Evolutionary conservation across 2,113 vertebrate genomes (phyloP), one percentile per base, ranked within the genome.

Genomic region (Mustela lutreola): DNA sequence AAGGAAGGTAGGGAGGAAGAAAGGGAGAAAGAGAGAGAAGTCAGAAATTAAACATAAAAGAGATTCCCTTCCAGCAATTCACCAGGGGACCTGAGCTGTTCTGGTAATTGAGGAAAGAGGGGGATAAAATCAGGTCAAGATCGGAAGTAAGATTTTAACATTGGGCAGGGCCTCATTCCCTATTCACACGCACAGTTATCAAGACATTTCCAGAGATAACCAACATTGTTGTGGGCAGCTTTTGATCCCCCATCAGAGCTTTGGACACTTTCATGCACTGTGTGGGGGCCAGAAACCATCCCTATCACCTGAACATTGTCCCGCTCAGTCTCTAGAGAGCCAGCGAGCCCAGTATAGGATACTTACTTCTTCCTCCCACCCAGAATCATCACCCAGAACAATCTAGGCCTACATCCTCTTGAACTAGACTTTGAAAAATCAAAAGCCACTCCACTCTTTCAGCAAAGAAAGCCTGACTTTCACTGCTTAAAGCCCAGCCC

Each of bases 371-470:
- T 48, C 73, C 62, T 67, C 33, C 75, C 14, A 63, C 8, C 22
- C 3, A 26, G 62, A 63, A 42, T 42, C 15, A 26, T 84, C 26
- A 42, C 71, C 71, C 71, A 45, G 73, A 76, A 80, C 10, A 58
- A 48, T 28, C 58, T 48, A 76, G 65, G n/a, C 36, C 48, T 78
- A n/a, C 45, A 15, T 28, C 26, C 36, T 71, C 83, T 85, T 45
- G 65, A 94, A 78, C 39, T 63, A 36, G 42, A 71, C 26, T 92
- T 56, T 22, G 56, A 80, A 85, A 92, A 62, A 33, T 36, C 71
- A 53, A 79, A 91, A 91, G 26, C 36, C 26, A 36, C n/a, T 36
- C 50, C n/a, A 21, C 33, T 75, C 60, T 88, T 26, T 88, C 39
- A 4, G 12, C 36, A n/a, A 78, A 21, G 50, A 53, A 73, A 70